Percentiles rank a stretch among this genome's conserved stretches.
Conservation (phyloP, 2,797 vertebrate genomes). For the Chrysocyon brachyurus region DNA sequence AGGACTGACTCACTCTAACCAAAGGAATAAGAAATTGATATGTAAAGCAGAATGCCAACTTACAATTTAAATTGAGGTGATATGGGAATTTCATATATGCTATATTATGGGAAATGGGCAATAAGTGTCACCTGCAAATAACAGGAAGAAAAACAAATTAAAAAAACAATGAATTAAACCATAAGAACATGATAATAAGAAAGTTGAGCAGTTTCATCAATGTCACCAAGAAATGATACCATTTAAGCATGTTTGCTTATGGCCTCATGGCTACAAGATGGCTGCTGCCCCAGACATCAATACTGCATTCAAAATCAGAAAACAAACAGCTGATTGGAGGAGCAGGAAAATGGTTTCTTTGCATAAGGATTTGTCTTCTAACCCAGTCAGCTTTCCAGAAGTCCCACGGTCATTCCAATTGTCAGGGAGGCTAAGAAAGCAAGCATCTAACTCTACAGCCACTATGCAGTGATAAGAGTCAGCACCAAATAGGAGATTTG, state of each 20-base stretch:
- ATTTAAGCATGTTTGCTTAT: neutral
- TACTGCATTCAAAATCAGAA: conserved; percentile 21
- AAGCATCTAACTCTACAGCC: neutral
- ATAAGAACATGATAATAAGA: neutral
- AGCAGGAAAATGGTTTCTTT: neutral
- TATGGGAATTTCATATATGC: neutral
- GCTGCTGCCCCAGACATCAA: neutral
- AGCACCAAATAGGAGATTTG: neutral
- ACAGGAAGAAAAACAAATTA: neutral
- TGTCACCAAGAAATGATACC: neutral
- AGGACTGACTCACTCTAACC: neutral
- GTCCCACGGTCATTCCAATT: neutral
- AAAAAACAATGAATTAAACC: neutral
- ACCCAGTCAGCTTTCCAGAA: neutral
- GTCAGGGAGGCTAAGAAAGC: neutral
- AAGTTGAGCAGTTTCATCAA: neutral
- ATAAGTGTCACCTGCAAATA: neutral
- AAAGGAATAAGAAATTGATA: conserved; percentile 9
- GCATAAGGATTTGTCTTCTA: conserved; percentile 3
- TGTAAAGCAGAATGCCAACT: neutral
- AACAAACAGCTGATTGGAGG: neutral
- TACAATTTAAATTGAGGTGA: neutral
- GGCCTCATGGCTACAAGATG: neutral
- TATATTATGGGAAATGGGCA: neutral
- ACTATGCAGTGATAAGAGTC: neutral